Conservation (phyloP, 1,140 invertebrate genomes). For the Drosophila lowei region DNA sequence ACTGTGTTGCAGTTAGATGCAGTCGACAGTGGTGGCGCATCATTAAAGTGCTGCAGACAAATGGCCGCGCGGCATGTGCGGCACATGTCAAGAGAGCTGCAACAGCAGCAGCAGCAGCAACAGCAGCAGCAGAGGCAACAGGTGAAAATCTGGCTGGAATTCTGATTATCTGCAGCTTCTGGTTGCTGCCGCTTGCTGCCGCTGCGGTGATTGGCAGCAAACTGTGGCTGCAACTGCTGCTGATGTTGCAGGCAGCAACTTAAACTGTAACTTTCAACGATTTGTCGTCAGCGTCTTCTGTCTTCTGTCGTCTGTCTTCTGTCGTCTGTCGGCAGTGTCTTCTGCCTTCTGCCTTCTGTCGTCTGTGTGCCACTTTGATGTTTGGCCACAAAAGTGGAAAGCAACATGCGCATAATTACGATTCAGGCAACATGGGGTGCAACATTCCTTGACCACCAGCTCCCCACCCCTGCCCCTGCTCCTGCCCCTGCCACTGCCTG, state of each 20-base stretch:
- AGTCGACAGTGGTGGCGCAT: conserved; percentile 53
- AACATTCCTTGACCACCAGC: conserved; percentile 50
- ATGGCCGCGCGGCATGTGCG: conserved; percentile 80
- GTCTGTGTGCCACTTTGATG: conserved; percentile 56
- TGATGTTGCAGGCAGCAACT: conserved; percentile 52
- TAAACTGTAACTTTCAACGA: conserved; percentile 81
- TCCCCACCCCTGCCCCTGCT: conserved; percentile 1
- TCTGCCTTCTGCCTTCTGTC: conserved; percentile 3
- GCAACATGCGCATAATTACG: conserved; percentile 73
- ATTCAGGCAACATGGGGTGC: conserved; percentile 40
- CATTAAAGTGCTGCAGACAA: conserved; percentile 81
- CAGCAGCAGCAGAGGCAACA: conserved; percentile 65
- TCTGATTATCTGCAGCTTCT: conserved; percentile 69
- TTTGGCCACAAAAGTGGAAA: conserved; percentile 61
- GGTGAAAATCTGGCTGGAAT: conserved; percentile 78
- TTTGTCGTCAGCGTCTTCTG: conserved; percentile 66
- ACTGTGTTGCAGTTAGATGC: conserved; percentile 49
- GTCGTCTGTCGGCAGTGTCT: conserved; percentile 56
- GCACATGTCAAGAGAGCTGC: conserved; percentile 74
- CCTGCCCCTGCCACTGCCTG: too few relatives aligned
- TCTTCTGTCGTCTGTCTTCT: conserved; percentile 15
- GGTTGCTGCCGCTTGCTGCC: conserved; percentile 21
- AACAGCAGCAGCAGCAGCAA: not conserved
- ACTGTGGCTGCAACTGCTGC: conserved; percentile 14
- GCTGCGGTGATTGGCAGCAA: conserved; percentile 33